Evolutionary conservation across 2,888 invertebrate species (phyloP).

Genomic region (Polymixis lichenea): DNA sequence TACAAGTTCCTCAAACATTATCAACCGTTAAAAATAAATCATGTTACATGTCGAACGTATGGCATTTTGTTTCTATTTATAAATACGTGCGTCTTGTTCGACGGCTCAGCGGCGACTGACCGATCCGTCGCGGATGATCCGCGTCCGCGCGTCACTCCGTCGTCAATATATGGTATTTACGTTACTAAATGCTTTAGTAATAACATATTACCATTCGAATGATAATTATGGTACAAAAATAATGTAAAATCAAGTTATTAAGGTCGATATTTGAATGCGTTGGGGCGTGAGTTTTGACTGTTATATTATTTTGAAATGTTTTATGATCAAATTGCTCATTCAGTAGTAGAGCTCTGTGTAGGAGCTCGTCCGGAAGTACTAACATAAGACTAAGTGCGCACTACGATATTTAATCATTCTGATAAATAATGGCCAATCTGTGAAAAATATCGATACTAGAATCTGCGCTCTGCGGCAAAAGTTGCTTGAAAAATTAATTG

Average conservation of each 20-base stretch:
- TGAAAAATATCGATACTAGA: too few species aligned
- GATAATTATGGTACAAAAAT: conserved; percentile 65
- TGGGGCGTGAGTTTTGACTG: conserved; percentile 43
- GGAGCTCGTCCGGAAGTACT: too few species aligned
- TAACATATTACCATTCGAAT: conserved; percentile 61
- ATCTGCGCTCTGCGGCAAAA: too few species aligned
- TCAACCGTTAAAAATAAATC: conserved; percentile 53
- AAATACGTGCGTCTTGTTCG: conserved; percentile 29
- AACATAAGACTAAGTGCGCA: too few species aligned
- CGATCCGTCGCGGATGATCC: conserved; percentile 16
- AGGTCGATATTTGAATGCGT: conserved; percentile 48
- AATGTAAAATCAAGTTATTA: conserved; percentile 61
- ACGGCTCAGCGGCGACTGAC: conserved; percentile 38
- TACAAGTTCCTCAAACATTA: conserved; percentile 45
- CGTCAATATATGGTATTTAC: conserved; percentile 50
- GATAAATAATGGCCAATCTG: too few species aligned
- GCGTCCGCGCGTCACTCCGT: conserved; percentile 32
- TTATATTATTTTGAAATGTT: conserved; percentile 28
- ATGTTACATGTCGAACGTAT: conserved; percentile 56
- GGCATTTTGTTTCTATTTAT: conserved; percentile 59
- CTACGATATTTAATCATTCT: too few species aligned
- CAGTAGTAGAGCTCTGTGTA: neutral
- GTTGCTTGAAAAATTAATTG: too few species aligned
- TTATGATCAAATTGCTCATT: neutral
- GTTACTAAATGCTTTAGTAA: conserved; percentile 63